Percentiles rank a stretch among this genome's conserved stretches.
phyloP scores from a whole-genome alignment of 2,113 vertebrate genomes.

The Mastomys coucha region DNA sequence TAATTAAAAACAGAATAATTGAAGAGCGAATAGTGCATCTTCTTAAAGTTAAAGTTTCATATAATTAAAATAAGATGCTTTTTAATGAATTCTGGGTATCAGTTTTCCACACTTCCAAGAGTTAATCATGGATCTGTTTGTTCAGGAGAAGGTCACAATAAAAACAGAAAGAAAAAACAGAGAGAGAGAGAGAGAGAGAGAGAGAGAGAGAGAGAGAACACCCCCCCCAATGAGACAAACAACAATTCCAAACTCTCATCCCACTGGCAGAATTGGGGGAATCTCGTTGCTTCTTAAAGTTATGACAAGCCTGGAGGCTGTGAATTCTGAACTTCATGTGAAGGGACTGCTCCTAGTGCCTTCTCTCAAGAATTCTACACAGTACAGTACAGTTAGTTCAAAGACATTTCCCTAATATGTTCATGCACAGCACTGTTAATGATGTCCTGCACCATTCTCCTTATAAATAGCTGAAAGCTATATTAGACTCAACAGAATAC shows the following conservation, averaged over 20 bases:
- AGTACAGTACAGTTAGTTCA: neutral
- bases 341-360: neutral
- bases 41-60: constrained; percentile 4
- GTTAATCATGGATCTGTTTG: neutral
- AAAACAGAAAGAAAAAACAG: too few relatives aligned
- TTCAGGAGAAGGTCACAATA: neutral
- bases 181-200: too few relatives aligned
- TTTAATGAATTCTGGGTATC: neutral
- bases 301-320: neutral
- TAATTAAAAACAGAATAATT: constrained; percentile 31
- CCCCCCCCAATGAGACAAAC: neutral
- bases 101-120: neutral
- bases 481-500: neutral
- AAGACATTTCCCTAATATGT: neutral
- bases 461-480: neutral
- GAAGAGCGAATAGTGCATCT: neutral
- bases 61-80: neutral
- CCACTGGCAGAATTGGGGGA: neutral
- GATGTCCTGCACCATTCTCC: neutral
- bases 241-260: neutral
- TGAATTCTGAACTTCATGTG: accelerated
- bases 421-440: neutral
- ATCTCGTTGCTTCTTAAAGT: neutral
- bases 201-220: too few relatives aligned
- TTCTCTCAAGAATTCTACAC: neutral